Evolutionary conservation across 2,113 vertebrate species (phyloP).

Genomic region (Corythoichthys intestinalis): DNA sequence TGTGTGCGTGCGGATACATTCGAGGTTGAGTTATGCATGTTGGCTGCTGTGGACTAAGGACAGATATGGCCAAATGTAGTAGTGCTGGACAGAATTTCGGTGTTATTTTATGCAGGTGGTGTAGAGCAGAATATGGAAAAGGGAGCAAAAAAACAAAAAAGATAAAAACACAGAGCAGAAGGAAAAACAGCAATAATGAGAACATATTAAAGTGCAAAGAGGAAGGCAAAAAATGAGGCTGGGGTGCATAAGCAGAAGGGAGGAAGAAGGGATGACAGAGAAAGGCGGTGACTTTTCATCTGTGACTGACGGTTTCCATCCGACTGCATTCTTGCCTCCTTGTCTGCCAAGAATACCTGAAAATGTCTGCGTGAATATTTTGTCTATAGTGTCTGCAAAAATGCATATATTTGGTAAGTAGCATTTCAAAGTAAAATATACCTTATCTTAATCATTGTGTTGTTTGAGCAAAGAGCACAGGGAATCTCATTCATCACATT

Average conservation of each 20-base stretch:
- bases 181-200: conserved; percentile 60
- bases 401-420: conserved; percentile 4
- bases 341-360: conserved; percentile 54
- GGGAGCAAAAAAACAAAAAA: conserved; percentile 46
- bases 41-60: conserved; percentile 29
- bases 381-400: conserved; percentile 28
- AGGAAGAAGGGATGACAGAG: conserved; percentile 31
- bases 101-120: conserved; percentile 51
- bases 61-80: conserved; percentile 52
- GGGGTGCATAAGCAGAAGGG: conserved; percentile 23
- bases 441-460: conserved; percentile 24
- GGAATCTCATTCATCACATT: conserved; percentile 63
- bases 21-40: conserved; percentile 29
- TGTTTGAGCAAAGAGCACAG: conserved; percentile 36
- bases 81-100: conserved; percentile 57
- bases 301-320: conserved; percentile 66
- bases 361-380: conserved; percentile 49
- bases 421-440: conserved; percentile 1
- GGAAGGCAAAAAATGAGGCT: conserved; percentile 41
- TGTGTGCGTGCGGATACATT: background rate
- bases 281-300: conserved; percentile 63
- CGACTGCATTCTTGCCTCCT: conserved; percentile 57
- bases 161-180: conserved; percentile 45
- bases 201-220: conserved; percentile 53
- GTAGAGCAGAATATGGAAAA: conserved; percentile 47